These are phyloP conservation scores for Scelioninae gen. 2 DNA, from an alignment of 2,888 invertebrate genomes.

Conservation along the genomic window DNA sequence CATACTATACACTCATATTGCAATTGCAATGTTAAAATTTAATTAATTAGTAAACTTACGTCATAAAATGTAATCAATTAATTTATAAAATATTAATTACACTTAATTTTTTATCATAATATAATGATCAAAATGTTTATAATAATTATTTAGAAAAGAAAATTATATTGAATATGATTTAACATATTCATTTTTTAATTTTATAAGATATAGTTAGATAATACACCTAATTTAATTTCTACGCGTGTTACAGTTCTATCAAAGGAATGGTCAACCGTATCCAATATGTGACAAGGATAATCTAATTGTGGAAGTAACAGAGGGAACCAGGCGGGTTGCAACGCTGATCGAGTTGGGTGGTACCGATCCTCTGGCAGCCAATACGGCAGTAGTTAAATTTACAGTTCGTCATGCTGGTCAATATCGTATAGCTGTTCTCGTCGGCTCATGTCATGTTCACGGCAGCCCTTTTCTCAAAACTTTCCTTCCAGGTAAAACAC, in stretches of 20 bases:
- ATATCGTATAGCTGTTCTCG: constrained; percentile 90
- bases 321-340: constrained; percentile 88
- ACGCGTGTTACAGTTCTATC: constrained; percentile 82
- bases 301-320: constrained; percentile 90
- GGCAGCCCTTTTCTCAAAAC: constrained; percentile 91
- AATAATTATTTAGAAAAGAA: no score
- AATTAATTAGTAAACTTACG: no score
- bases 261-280: constrained; percentile 95
- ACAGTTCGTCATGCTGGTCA: constrained; percentile 93
- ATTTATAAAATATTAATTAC: no score
- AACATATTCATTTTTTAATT: no score
- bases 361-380: constrained; percentile 88
- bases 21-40: no score
- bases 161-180: no score
- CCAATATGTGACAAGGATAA: constrained; percentile 96
- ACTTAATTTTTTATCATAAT: no score
- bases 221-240: constrained; percentile 22
- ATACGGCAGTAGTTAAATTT: constrained; percentile 92
- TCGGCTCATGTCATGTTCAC: constrained; percentile 87
- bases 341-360: constrained; percentile 92
- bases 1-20: no score
- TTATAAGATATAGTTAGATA: no score
- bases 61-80: no score
- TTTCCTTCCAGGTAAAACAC: constrained; percentile 82
- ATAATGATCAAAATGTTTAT: no score